phyloP scores from a whole-genome alignment of 2,888 invertebrate species.

The Tanytarsus gracilentus region DNA sequence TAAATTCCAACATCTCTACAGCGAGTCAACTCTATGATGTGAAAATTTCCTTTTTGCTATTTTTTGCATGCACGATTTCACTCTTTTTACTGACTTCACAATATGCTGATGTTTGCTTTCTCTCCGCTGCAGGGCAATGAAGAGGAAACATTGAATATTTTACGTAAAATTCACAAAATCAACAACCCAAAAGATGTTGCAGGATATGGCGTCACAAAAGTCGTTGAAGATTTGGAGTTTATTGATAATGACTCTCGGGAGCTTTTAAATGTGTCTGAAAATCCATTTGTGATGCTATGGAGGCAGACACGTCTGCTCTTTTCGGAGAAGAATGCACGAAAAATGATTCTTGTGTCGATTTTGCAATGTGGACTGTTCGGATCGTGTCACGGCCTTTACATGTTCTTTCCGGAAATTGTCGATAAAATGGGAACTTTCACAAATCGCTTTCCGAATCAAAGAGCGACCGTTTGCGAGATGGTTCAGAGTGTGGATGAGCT shows the following conservation, averaged over 20 bases:
- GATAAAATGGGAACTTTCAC: conserved; percentile 37
- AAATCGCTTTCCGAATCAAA: conserved; percentile 34
- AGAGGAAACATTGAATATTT: conserved; percentile 24
- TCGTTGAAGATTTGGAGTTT: conserved; percentile 16
- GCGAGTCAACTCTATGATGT: too few relatives aligned
- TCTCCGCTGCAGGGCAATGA: conserved; percentile 32
- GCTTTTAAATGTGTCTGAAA: not conserved
- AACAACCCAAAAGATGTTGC: not conserved
- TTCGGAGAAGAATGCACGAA: conserved; percentile 35
- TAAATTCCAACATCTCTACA: too few relatives aligned
- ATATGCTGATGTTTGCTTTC: not conserved
- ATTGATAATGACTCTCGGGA: conserved; percentile 2
- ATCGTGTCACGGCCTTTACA: conserved; percentile 39
- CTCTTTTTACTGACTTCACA: not conserved
- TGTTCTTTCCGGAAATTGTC: conserved; percentile 41
- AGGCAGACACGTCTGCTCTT: conserved; percentile 39
- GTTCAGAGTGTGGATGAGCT: conserved; percentile 33
- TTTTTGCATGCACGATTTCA: not conserved
- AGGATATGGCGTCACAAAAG: conserved; percentile 11
- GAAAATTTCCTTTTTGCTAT: too few relatives aligned
- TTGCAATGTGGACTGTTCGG: conserved; percentile 39
- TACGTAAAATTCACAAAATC: conserved; percentile 6
- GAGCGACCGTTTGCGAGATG: conserved; percentile 36
- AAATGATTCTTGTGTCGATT: conserved; percentile 36
- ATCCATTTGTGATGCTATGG: conserved; percentile 37